Conservation (phyloP, 2,797 vertebrate genomes). For the Cyprinella venusta region DNA sequence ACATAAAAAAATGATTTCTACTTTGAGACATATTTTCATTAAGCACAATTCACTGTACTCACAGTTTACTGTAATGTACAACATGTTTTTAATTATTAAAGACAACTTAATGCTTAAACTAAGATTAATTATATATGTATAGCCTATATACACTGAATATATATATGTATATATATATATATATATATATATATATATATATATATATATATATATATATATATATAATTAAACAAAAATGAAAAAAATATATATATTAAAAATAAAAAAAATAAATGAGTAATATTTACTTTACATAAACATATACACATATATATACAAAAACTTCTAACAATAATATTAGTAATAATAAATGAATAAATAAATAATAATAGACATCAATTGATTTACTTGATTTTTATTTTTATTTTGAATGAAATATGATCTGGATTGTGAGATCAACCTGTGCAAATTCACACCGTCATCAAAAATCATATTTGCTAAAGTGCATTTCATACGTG, state of each 20-base stretch:
- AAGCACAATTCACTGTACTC: background rate
- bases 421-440: background rate
- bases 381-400: background rate
- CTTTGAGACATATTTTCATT: background rate
- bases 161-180: background rate
- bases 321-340: too few relatives aligned
- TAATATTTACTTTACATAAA: too few relatives aligned
- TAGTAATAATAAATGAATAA: too few relatives aligned
- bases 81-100: background rate
- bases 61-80: background rate
- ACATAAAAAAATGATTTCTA: too few relatives aligned
- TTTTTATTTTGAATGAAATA: background rate
- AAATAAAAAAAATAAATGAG: too few relatives aligned
- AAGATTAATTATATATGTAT: too few relatives aligned
- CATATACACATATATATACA: too few relatives aligned
- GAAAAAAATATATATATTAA: background rate
- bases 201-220: background rate
- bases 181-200: background rate
- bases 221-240: background rate
- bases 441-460: background rate
- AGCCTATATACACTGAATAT: too few relatives aligned
- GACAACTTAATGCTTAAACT: too few relatives aligned
- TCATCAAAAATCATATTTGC: background rate
- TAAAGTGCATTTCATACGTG: slow-evolving; percentile 1
- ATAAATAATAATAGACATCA: background rate